A percentile compares a stretch with the other conserved stretches of the same genome.
Evolutionary conservation across 2,113 vertebrate species (phyloP).

Genomic region (Sphaerodactylus townsendi): DNA sequence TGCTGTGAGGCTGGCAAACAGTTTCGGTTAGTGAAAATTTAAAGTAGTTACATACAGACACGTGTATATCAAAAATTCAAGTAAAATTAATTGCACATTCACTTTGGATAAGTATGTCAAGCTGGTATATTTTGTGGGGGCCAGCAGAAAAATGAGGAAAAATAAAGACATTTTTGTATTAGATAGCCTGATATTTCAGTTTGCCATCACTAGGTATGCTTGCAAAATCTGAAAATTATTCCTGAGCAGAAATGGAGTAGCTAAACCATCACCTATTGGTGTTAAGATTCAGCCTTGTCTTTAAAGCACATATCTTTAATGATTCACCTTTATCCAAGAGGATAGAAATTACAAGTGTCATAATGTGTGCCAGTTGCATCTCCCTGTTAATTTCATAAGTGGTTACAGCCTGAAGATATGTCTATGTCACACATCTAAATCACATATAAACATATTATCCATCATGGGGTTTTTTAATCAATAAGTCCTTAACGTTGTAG

Average conservation of each 20-base stretch:
- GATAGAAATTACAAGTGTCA: not conserved
- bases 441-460: not conserved
- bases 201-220: not conserved
- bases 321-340: not conserved
- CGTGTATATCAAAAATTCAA: constrained; percentile 57
- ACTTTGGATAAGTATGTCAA: constrained; percentile 35
- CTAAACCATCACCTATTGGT: not conserved
- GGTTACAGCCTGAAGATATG: not conserved
- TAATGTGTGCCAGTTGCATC: not conserved
- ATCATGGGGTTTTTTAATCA: not conserved
- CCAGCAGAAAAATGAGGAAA: constrained; percentile 34
- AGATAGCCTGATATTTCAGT: constrained; percentile 3
- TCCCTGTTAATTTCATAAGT: not conserved
- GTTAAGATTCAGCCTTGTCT: not conserved
- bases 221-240: not conserved
- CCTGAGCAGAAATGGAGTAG: not conserved
- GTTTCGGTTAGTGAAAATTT: constrained; percentile 3
- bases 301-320: not conserved
- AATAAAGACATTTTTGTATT: constrained; percentile 4
- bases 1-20: not conserved
- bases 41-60: constrained; percentile 17
- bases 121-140: constrained; percentile 33
- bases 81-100: constrained; percentile 42
- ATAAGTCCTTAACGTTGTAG: not conserved
- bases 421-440: not conserved